Evolutionary conservation across 2,113 vertebrate species (phyloP), one percentile per base, ranked within the genome.

Genomic region (Proteles cristata): DNA sequence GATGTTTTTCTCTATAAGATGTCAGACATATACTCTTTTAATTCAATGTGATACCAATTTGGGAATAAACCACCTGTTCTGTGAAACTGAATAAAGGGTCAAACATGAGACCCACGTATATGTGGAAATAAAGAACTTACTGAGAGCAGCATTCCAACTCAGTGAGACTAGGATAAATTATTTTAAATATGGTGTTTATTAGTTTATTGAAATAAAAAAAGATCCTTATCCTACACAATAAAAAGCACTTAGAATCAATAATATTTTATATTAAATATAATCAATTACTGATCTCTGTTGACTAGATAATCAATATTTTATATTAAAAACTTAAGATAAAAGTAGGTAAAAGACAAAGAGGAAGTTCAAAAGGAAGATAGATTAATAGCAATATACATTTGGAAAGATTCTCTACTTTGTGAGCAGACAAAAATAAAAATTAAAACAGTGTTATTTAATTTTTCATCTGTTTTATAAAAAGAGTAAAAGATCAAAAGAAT

Each of bases 141-240:
- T 81, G 66, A 93, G 35, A 4, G 0, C 2, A 73, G 5, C 33
- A 31, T 85, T 50, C 58, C 53, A 91, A 89, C 17, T 85, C 65
- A 55, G 1, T 87, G 4, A 79, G 25, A 23, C 31, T 21, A 76
- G 11, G 23, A 33, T 92, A 77, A 69, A 79, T 77, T 80, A 61
- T 77, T 90, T 88, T 68, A n/a, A 87, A n/a, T 48, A 28, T 53
- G 17, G 5, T 53, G 0, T 71, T 94, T 45, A 48, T 17, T 90
- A 48, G 19, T 43, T 97, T 88, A 92, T 63, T 84, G 23, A 93
- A 94, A 87, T 88, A 55, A 80, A 77, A 91, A 93, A 23, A 1
- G 0, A 53, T 58, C 26, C 7, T 84, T 84, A 83, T 15, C 17
- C 94, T 12, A 80, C 4, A 61, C 76, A 68, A 83, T 69, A 92